A percentile compares a stretch with the other conserved stretches of the same genome.
Evolutionary conservation across 2,888 invertebrate genomes (phyloP).

Genomic region (Phyto melanocephala): DNA sequence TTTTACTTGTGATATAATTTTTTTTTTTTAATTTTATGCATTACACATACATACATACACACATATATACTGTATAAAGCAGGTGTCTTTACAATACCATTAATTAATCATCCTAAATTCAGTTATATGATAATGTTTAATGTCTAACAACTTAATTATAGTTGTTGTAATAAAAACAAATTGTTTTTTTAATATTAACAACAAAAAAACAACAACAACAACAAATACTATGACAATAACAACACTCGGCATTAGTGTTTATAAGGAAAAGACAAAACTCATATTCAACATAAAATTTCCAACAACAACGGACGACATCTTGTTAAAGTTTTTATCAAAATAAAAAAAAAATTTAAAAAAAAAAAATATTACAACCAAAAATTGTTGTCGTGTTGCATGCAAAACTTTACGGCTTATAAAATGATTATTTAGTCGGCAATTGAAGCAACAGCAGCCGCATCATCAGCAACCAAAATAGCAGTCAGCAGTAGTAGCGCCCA

Average conservation of each 20-base stretch:
- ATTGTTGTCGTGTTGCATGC: slow-evolving; percentile 50
- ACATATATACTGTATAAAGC: no score
- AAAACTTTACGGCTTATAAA: slow-evolving; percentile 28
- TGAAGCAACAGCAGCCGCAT: neutral
- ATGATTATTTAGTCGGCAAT: slow-evolving; percentile 14
- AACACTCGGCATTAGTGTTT: slow-evolving; percentile 8
- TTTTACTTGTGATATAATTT: neutral
- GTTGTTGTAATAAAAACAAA: slow-evolving; percentile 58
- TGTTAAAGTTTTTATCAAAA: slow-evolving; percentile 47
- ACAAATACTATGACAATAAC: neutral
- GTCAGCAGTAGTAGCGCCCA: slow-evolving; percentile 72
- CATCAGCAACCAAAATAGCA: neutral
- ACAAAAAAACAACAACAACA: slow-evolving; percentile 33
- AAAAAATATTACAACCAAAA: neutral
- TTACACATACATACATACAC: no score
- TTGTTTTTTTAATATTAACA: slow-evolving; percentile 54
- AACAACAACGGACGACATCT: slow-evolving; percentile 37
- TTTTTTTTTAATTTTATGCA: slow-evolving; percentile 22
- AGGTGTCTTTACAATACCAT: slow-evolving; percentile 51
- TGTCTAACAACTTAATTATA: slow-evolving; percentile 61
- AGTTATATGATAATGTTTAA: slow-evolving; percentile 56
- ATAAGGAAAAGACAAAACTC: slow-evolving; percentile 47
- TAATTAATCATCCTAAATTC: slow-evolving; percentile 58
- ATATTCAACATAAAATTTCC: slow-evolving; percentile 12
- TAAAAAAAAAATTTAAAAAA: neutral